Conservation (phyloP, 2,113 vertebrate species). For the Bos indicus region DNA sequence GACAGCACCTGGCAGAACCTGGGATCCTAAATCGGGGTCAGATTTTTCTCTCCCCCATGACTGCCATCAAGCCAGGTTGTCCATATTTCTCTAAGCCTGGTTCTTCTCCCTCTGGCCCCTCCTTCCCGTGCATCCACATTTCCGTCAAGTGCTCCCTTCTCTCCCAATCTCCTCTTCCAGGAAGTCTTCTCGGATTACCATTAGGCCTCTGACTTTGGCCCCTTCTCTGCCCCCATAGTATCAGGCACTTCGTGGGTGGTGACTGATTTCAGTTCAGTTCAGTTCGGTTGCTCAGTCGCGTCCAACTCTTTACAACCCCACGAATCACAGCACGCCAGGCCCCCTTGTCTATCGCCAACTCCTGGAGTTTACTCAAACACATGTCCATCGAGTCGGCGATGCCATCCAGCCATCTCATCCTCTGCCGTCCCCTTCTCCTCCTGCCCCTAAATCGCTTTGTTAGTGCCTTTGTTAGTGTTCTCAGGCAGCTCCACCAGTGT, state of each 20-base stretch:
- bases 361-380: no score
- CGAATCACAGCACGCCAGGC: no score
- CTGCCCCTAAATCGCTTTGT: not conserved
- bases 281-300: no score
- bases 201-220: not conserved
- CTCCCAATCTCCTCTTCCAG: not conserved
- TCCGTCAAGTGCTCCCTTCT: not conserved
- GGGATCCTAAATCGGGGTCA: not conserved
- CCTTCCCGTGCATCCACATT: not conserved
- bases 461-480: not conserved
- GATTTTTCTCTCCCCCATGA: fast-evolving
- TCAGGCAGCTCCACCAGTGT: not conserved
- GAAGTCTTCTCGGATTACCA: not conserved
- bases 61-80: not conserved
- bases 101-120: not conserved
- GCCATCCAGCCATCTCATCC: no score
- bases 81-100: not conserved
- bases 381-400: no score
- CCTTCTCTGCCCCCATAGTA: not conserved
- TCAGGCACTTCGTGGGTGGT: not conserved
- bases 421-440: no score
- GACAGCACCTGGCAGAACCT: not conserved
- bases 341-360: no score
- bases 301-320: no score
- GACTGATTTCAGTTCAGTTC: not conserved